Percentiles rank a stretch among this genome's conserved stretches.
Evolutionary conservation across 2,113 vertebrate genomes (phyloP).

Genomic region (Cochlearius cochlearius): DNA sequence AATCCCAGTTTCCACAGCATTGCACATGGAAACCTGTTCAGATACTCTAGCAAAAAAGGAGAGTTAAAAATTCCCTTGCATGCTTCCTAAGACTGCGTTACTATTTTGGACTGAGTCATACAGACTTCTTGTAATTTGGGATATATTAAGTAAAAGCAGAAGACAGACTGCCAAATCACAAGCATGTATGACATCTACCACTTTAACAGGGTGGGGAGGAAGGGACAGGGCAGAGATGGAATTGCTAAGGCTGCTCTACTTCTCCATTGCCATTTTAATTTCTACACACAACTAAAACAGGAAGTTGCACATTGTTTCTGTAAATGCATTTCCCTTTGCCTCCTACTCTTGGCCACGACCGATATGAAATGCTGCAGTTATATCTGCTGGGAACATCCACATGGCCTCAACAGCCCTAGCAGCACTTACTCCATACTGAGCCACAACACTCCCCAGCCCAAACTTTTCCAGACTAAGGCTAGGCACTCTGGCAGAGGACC

Average conservation of each 20-base stretch:
- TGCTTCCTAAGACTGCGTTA: background rate
- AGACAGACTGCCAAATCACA: background rate
- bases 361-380: background rate
- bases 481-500: background rate
- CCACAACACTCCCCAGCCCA: background rate
- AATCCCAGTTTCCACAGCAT: background rate
- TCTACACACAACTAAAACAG: background rate
- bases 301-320: constrained; percentile 4
- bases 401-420: background rate
- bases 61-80: background rate
- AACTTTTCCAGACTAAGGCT: background rate
- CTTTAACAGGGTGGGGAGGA: background rate
- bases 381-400: background rate
- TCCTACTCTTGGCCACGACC: background rate
- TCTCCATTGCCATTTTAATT: background rate
- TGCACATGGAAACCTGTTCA: background rate
- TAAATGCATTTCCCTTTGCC: background rate
- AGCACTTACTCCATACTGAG: background rate
- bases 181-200: background rate
- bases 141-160: constrained; percentile 29
- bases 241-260: background rate
- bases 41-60: background rate
- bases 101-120: background rate
- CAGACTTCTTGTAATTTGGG: background rate
- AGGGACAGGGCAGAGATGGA: background rate